Evolutionary conservation across 2,113 vertebrate genomes (phyloP), one percentile per base, ranked within the genome.

Genomic region (Petromus typicus): DNA sequence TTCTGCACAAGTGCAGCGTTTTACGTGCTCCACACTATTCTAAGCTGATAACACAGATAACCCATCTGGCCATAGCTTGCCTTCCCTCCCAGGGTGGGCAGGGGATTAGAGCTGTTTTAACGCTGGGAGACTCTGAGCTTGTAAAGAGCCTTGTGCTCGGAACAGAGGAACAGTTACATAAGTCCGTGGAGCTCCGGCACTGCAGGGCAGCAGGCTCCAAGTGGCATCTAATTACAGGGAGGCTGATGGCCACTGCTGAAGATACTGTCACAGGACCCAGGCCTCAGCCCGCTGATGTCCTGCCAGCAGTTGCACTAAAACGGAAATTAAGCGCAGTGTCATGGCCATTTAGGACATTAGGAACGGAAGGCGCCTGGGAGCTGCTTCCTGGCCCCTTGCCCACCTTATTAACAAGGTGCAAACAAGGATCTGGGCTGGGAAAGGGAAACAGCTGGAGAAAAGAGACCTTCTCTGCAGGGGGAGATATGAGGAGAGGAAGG

Each of bases 191-290:
- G 86, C 93, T 81, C 86, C 23, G 18, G 79, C 82, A 7, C 95
- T 13, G 75, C 20, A n/a, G 93, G 95, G 87, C 2, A 1, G 90
- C 56, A 3, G 94, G 88, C 92, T 92, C 76, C 96, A 73, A 95
- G 96, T 81, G 95, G 95, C 95, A 91, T 95, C 98, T 98, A 97
- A 98, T 98, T 98, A 97, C 96, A n/a, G 96, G 90, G 95, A 98
- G 84, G 91, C 87, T 66, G 97, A 75, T 94, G 96, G 96, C 95
- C 69, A 76, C 61, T 48, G 95, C 84, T 80, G 95, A 97, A 98
- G 97, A 91, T 82, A 43, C 64, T 96, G 96, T 97, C 97, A 82
- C 84, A 25, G 95, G 97, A 94, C 97, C 97, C 32, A 27, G 97
- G 97, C 91, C 96, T 98, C 66, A 32, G 95, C 95, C 98, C 3